A percentile compares a stretch with the other conserved stretches of the same genome.
phyloP scores from a whole-genome alignment of 2,888 invertebrate species.

The Drosophila siamana region DNA sequence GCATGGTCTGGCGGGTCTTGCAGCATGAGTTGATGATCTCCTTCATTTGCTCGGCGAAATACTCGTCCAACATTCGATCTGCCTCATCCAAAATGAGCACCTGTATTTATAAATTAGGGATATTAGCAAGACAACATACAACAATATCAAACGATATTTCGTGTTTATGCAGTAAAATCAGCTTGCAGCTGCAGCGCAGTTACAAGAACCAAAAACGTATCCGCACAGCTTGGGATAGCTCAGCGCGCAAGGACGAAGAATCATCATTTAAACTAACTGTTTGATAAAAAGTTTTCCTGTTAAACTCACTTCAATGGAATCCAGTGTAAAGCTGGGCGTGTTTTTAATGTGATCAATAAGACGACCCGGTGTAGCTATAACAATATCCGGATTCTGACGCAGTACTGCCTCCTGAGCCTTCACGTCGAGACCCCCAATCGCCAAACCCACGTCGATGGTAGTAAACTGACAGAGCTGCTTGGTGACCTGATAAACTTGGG shows the following conservation, averaged over 20 bases:
- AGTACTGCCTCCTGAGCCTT: constrained; percentile 93
- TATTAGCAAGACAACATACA: background rate
- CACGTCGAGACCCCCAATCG: constrained; percentile 95
- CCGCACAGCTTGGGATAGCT: constrained; percentile 54
- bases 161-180: constrained; percentile 52
- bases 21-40: constrained; percentile 98
- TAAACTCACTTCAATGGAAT: constrained; percentile 92
- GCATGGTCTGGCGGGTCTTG: constrained; percentile 95
- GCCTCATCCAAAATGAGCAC: constrained; percentile 89
- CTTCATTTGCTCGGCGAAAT: constrained; percentile 99
- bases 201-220: constrained; percentile 48
- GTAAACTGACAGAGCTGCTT: constrained; percentile 96
- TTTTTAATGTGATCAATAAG: constrained; percentile 98
- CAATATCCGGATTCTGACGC: constrained; percentile 96
- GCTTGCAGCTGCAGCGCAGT: constrained; percentile 66
- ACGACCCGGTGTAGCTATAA: constrained; percentile 99
- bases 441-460: constrained; percentile 91
- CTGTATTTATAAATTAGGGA: constrained; percentile 54
- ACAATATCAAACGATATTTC: background rate
- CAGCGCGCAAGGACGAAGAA: constrained; percentile 85
- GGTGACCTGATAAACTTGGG: constrained; percentile 98
- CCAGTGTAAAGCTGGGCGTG: constrained; percentile 95
- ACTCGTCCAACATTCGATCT: constrained; percentile 97
- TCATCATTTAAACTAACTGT: constrained; percentile 77
- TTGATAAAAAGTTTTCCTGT: background rate